These are phyloP conservation scores for Zaprionus lachaisei DNA, from an alignment of 1,140 invertebrate genomes.

Conservation along the genomic window DNA sequence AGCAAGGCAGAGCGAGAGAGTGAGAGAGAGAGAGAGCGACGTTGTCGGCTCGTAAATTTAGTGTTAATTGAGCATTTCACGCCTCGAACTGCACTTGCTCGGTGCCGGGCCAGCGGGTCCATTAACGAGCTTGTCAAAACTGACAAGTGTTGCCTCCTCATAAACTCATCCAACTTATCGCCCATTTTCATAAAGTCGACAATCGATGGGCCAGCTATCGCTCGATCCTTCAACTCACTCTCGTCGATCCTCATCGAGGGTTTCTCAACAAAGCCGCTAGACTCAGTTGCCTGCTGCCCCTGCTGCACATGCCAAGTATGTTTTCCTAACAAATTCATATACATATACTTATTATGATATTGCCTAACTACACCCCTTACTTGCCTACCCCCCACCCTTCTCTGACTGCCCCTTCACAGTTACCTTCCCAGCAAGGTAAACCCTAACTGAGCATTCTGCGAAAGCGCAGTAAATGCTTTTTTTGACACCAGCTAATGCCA, in stretches of 20 bases:
- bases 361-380: background rate
- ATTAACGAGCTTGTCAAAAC: constrained; percentile 77
- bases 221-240: constrained; percentile 22
- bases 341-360: background rate
- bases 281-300: background rate
- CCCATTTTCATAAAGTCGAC: constrained; percentile 52
- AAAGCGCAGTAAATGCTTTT: constrained; percentile 70
- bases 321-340: background rate
- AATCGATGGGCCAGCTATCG: constrained; percentile 45
- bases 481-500: constrained; percentile 74
- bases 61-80: constrained; percentile 75
- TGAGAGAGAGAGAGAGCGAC: background rate
- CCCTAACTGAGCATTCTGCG: constrained; percentile 33
- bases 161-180: constrained; percentile 75
- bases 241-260: background rate
- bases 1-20: background rate
- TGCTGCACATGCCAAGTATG: background rate
- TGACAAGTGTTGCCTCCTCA: constrained; percentile 74
- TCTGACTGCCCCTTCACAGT: background rate
- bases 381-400: no score
- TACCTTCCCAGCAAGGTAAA: constrained; percentile 13
- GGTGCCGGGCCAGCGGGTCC: constrained; percentile 36
- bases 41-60: constrained; percentile 62
- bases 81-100: constrained; percentile 50
- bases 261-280: background rate